Conservation (phyloP, 2,113 vertebrate genomes). For the Mugil cephalus region DNA sequence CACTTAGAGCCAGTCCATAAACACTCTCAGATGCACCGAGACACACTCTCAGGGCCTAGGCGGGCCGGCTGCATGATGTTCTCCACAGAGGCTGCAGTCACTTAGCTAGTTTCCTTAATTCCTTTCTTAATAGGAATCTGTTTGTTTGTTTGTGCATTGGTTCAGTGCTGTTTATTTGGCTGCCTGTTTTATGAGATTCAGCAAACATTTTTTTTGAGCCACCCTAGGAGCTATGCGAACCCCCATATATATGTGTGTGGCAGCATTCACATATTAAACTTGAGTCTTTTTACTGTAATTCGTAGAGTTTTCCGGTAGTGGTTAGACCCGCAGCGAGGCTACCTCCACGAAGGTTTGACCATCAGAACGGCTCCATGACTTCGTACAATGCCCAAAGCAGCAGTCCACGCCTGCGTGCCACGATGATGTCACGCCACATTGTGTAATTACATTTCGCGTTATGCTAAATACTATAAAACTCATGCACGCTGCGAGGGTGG, state of each 20-base stretch:
- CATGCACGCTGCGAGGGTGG: constrained; percentile 67
- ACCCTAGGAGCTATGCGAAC: constrained; percentile 49
- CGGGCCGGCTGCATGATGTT: constrained; percentile 46
- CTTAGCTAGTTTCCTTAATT: constrained; percentile 75
- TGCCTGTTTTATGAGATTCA: constrained; percentile 69
- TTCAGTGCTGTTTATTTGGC: constrained; percentile 73
- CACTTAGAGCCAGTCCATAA: constrained; percentile 83
- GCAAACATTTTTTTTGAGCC: constrained; percentile 48
- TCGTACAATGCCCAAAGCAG: constrained; percentile 48
- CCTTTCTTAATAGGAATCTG: constrained; percentile 75
- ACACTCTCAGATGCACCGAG: constrained; percentile 82
- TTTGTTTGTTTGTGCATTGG: constrained; percentile 78
- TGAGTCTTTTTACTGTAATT: constrained; percentile 59
- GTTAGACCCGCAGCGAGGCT: constrained; percentile 48
- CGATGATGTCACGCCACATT: constrained; percentile 68
- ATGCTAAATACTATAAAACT: constrained; percentile 70
- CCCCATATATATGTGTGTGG: constrained; percentile 49
- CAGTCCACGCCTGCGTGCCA: constrained; percentile 55
- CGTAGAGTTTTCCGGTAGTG: constrained; percentile 61
- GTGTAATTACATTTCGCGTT: constrained; percentile 68
- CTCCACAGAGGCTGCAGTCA: constrained; percentile 69
- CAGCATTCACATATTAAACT: constrained; percentile 55
- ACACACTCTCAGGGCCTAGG: constrained; percentile 67
- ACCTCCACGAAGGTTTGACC: constrained; percentile 55
- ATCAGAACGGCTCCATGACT: constrained; percentile 29